Percentiles rank a stretch among this genome's conserved stretches.
These are phyloP conservation scores for Lasioglossum baleicum DNA, from an alignment of 1,140 invertebrate genomes.

Conservation along the genomic window DNA sequence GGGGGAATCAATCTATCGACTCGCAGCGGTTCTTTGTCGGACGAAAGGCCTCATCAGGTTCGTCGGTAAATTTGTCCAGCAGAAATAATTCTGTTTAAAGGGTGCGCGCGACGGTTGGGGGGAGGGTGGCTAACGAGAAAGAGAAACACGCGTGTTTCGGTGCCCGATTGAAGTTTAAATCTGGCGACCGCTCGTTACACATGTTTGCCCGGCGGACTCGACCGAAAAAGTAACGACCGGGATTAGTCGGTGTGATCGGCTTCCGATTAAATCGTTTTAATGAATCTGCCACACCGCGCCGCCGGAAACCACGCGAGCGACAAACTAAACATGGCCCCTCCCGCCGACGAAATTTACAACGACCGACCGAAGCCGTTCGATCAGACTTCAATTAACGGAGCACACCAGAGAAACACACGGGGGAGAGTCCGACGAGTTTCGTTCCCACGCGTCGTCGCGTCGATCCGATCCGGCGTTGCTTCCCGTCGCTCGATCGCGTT, in stretches of 20 bases:
- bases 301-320: background rate
- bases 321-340: conserved; percentile 13
- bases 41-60: background rate
- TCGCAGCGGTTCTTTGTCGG: background rate
- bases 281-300: conserved; percentile 23
- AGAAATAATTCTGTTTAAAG: conserved; percentile 18
- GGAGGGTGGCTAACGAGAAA: conserved; percentile 9
- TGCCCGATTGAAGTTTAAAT: conserved; percentile 19
- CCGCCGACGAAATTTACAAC: background rate
- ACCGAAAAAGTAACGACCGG: conserved; percentile 21
- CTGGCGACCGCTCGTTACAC: conserved; percentile 29
- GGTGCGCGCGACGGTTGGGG: too few species aligned
- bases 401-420: background rate
- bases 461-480: too few species aligned
- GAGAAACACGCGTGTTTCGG: background rate
- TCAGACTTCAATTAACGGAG: conserved; percentile 11
- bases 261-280: conserved; percentile 50
- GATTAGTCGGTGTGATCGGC: conserved; percentile 37
- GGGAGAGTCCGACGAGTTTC: background rate
- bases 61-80: background rate
- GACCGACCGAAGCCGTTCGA: background rate
- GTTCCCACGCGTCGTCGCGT: background rate
- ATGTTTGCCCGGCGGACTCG: conserved; percentile 8
- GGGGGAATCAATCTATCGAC: background rate
- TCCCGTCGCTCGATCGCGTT: background rate